phyloP scores from a whole-genome alignment of 2,888 invertebrate genomes.

The Macrophya annulata region DNA sequence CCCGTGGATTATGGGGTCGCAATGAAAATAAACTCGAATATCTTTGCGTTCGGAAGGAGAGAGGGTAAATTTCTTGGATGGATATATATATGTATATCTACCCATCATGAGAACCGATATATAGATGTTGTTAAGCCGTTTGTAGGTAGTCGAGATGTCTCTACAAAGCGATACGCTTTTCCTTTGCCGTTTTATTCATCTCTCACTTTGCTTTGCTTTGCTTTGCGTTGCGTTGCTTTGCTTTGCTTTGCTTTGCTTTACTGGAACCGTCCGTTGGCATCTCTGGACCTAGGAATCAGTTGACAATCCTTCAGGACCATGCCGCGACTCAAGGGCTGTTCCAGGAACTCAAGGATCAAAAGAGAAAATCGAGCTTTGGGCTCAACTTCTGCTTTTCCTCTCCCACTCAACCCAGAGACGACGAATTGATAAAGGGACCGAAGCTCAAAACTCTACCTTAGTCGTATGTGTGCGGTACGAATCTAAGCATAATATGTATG shows the following conservation, averaged over 20 bases:
- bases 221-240: not conserved
- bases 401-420: not conserved
- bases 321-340: slow-evolving; percentile 14
- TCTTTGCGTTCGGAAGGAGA: not conserved
- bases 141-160: slow-evolving; percentile 1
- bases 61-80: not conserved
- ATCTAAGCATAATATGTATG: not conserved
- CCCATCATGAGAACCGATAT: not conserved
- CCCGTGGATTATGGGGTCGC: not conserved
- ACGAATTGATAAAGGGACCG: slow-evolving; percentile 42
- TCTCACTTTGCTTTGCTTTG: not conserved
- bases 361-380: slow-evolving; percentile 17
- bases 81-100: not conserved
- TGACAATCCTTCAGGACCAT: slow-evolving; percentile 35
- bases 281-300: slow-evolving; percentile 38
- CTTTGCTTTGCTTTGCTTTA: not conserved
- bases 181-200: slow-evolving; percentile 38
- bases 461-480: not conserved
- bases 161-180: slow-evolving; percentile 38
- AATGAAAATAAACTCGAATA: not conserved
- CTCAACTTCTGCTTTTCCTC: not conserved
- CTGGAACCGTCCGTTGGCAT: not conserved
- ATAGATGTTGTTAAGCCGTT: slow-evolving; percentile 13
- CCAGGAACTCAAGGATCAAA: slow-evolving; percentile 37
- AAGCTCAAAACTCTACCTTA: not conserved